Conservation (phyloP, 2,797 vertebrate species). For the Lutra lutra region DNA sequence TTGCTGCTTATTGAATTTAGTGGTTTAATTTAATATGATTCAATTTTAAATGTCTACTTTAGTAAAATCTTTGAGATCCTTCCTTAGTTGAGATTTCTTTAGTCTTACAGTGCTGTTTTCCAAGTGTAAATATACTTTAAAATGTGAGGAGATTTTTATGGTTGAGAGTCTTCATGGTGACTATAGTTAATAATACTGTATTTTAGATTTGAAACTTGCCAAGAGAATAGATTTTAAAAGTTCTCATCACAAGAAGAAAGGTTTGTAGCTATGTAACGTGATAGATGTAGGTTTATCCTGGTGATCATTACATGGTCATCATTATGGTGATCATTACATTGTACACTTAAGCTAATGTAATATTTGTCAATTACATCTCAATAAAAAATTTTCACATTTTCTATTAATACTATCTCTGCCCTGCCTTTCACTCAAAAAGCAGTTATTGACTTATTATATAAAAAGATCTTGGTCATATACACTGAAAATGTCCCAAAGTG, state of each 20-base stretch:
- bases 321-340: background rate
- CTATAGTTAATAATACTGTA: background rate
- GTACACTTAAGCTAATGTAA: background rate
- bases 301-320: background rate
- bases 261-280: background rate
- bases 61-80: slow-evolving; percentile 29
- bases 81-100: slow-evolving; percentile 45
- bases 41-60: slow-evolving; percentile 4
- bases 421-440: background rate
- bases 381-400: background rate
- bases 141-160: background rate
- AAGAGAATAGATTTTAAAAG: background rate
- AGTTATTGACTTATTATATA: background rate
- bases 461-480: background rate
- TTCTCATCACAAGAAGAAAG: background rate
- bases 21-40: slow-evolving; percentile 35
- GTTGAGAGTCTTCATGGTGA: background rate
- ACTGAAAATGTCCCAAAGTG: background rate
- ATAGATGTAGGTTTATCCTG: background rate
- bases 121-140: slow-evolving; percentile 5
- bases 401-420: background rate
- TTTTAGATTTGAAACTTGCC: background rate
- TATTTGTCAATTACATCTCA: background rate
- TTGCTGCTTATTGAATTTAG: background rate
- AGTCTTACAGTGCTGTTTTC: background rate